These are phyloP conservation scores for Aspidoscelis tigris DNA, from an alignment of 2,113 vertebrate species.

Conservation along the genomic window DNA sequence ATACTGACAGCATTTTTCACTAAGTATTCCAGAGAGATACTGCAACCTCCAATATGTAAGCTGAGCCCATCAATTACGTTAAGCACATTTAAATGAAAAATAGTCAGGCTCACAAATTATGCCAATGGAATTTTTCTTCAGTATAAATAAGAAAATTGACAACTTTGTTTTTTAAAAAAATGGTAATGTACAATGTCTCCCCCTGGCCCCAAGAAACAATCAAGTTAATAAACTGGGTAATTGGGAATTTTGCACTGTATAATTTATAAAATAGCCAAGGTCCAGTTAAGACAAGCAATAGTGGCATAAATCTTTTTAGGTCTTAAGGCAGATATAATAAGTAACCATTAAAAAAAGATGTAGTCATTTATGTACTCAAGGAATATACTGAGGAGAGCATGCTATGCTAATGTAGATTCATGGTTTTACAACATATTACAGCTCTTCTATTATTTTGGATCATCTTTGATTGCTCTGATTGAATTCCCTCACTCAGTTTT, in stretches of 20 bases:
- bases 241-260: slow-evolving; percentile 26
- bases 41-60: neutral
- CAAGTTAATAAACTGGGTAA: slow-evolving; percentile 30
- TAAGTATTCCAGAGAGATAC: neutral
- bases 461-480: neutral
- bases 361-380: slow-evolving; percentile 28
- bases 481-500: neutral
- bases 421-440: slow-evolving; percentile 11
- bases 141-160: slow-evolving; percentile 18
- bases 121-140: neutral
- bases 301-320: slow-evolving; percentile 27
- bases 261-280: slow-evolving; percentile 26
- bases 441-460: neutral
- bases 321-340: slow-evolving; percentile 11
- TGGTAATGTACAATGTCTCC: neutral
- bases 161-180: neutral
- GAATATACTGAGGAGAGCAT: slow-evolving; percentile 15
- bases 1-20: neutral
- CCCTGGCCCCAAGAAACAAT: slow-evolving; percentile 20
- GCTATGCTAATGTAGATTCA: slow-evolving; percentile 7
- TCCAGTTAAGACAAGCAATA: slow-evolving; percentile 19
- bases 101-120: neutral
- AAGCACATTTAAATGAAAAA: slow-evolving; percentile 25
- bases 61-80: slow-evolving; percentile 11
- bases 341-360: slow-evolving; percentile 25